These are phyloP conservation scores for human (Homo sapiens) DNA, from an alignment of 2,113 vertebrate genomes.

Conservation along the genomic window GRCh38 chrX:63253501-63254000, in stretches of 20 bases:
- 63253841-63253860: neutral
- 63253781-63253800: neutral
- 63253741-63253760: neutral
- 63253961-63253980: neutral
- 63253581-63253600: neutral
- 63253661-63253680: neutral
- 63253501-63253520: neutral
- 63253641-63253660: neutral
- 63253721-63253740: no score
- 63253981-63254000: neutral
- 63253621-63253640: neutral
- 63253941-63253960: neutral
- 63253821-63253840: neutral
- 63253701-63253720: no score
- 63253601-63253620: neutral
- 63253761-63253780: neutral
- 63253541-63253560: neutral
- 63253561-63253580: neutral
- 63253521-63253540: neutral
- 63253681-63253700: neutral
- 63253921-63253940: neutral
- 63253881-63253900: neutral
- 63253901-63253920: neutral
- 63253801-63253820: neutral
- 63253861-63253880: neutral